Evolutionary conservation across 2,888 invertebrate species (phyloP).

Genomic region (Dryomyza anilis): DNA sequence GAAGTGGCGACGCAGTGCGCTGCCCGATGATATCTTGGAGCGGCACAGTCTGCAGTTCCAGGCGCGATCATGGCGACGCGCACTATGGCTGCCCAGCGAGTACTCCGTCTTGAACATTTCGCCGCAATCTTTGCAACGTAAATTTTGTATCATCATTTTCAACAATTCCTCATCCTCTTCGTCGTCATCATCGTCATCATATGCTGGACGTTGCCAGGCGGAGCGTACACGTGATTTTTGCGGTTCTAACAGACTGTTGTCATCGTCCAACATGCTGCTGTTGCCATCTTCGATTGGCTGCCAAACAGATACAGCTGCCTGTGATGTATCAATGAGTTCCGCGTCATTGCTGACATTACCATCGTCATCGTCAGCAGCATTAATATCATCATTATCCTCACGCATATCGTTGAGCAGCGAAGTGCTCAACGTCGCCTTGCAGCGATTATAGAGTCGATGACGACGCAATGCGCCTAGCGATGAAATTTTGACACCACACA

Average conservation of each 20-base stretch:
- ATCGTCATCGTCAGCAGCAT: no score
- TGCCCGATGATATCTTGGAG: background rate
- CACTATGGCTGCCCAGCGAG: background rate
- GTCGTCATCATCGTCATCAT: background rate
- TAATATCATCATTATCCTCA: no score
- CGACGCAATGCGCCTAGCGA: constrained; percentile 11
- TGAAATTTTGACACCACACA: constrained; percentile 14
- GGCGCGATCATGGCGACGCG: background rate
- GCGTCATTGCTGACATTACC: no score
- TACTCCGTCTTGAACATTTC: background rate
- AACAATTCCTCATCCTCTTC: no score
- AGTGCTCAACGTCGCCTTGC: constrained; percentile 10
- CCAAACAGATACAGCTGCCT: no score
- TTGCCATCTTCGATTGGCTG: background rate
- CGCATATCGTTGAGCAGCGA: no score
- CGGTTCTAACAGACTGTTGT: no score
- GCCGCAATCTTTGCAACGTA: background rate
- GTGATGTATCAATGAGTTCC: no score
- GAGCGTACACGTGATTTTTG: background rate
- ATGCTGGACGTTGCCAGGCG: background rate
- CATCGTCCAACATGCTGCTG: background rate
- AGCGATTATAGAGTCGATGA: constrained; percentile 10
- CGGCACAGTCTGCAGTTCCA: constrained; percentile 7
- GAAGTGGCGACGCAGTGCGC: constrained; percentile 8
- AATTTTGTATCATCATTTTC: no score